A percentile compares a stretch with the other conserved stretches of the same genome.
phyloP scores from a whole-genome alignment of 2,888 invertebrate genomes.

The Halictus ligatus region DNA sequence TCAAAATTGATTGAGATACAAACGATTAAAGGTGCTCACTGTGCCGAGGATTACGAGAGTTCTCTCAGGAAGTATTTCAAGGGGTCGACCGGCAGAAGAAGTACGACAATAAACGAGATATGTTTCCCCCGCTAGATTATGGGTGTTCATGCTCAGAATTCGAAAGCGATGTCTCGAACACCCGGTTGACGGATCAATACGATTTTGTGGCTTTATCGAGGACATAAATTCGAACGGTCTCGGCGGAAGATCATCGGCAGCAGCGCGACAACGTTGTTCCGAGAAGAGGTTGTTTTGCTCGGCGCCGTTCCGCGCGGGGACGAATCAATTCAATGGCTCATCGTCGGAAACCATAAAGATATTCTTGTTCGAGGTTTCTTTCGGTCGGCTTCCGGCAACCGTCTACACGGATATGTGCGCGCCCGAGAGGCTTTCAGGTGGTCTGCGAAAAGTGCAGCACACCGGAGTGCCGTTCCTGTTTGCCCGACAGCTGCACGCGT shows the following conservation, averaged over 20 bases:
- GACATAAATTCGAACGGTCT: not conserved
- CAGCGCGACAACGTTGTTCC: not conserved
- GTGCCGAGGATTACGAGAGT: too few relatives aligned
- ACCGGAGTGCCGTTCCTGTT: slow-evolving; percentile 39
- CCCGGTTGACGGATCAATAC: not conserved
- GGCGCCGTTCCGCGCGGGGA: not conserved
- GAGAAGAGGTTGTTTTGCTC: not conserved
- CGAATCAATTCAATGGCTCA: slow-evolving; percentile 35
- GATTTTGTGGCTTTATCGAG: not conserved
- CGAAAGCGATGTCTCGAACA: too few relatives aligned
- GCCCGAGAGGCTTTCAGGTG: slow-evolving; percentile 28
- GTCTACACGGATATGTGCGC: slow-evolving; percentile 21
- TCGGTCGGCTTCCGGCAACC: slow-evolving; percentile 35
- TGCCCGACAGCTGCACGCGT: slow-evolving; percentile 33
- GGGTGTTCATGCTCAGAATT: too few relatives aligned
- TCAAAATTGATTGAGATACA: too few relatives aligned
- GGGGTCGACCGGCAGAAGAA: too few relatives aligned
- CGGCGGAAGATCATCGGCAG: not conserved
- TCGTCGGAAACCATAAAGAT: slow-evolving; percentile 53
- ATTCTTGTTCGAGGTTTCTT: slow-evolving; percentile 41
- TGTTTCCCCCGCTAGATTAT: too few relatives aligned
- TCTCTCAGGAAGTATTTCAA: too few relatives aligned
- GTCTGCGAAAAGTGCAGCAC: slow-evolving; percentile 51
- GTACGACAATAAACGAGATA: too few relatives aligned
- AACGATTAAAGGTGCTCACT: too few relatives aligned